Conservation (phyloP, 2,888 invertebrate genomes). For the Tiliacea aurago region DNA sequence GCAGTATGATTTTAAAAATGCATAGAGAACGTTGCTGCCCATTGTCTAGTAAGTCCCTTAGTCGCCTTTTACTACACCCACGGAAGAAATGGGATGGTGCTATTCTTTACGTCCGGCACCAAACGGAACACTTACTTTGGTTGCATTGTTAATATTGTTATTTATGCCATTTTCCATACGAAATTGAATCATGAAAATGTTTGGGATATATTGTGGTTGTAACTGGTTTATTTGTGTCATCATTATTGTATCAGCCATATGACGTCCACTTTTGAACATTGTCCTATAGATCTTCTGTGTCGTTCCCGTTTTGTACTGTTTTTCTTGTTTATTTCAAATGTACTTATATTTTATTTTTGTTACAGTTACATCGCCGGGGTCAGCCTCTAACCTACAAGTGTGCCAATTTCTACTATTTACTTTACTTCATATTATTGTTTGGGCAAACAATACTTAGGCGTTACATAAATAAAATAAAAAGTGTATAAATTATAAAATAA, state of each 20-base stretch:
- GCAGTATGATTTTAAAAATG: no score
- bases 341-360: slow-evolving; percentile 65
- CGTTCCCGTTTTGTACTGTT: background rate
- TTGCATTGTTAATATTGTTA: background rate
- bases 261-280: background rate
- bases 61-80: no score
- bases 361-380: slow-evolving; percentile 88
- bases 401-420: slow-evolving; percentile 82
- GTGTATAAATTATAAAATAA: slow-evolving; percentile 73
- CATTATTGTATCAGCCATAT: background rate
- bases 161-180: background rate
- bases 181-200: background rate
- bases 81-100: no score
- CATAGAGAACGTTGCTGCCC: no score
- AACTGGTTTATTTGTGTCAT: background rate
- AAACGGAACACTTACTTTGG: no score
- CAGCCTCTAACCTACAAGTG: slow-evolving; percentile 79
- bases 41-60: no score
- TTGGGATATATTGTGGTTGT: background rate
- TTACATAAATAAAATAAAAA: slow-evolving; percentile 58
- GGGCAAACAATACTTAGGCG: slow-evolving; percentile 84
- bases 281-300: background rate
- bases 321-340: background rate
- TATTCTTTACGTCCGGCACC: no score
- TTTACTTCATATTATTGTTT: slow-evolving; percentile 79